These are phyloP conservation scores for Stomatorhinus ivindoensis DNA, from an alignment of 2,113 vertebrate species.

Conservation along the genomic window DNA sequence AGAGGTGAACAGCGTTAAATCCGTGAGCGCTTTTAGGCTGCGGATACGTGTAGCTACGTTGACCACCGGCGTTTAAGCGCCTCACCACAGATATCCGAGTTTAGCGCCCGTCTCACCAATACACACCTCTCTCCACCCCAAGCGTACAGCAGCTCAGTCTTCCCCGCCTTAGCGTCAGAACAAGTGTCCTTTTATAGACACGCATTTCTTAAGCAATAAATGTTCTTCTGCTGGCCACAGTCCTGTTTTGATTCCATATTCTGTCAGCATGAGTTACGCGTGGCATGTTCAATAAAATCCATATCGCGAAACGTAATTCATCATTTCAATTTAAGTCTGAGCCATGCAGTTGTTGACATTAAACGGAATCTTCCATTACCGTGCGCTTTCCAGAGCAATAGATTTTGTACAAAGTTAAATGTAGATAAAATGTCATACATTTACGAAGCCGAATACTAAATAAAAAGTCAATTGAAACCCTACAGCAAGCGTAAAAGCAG, in stretches of 20 bases:
- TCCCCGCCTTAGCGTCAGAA: background rate
- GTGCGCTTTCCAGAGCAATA: background rate
- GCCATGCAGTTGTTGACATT: background rate
- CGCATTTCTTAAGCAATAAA: constrained; percentile 15
- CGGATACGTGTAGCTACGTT: background rate
- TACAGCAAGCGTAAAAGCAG: background rate
- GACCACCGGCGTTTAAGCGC: background rate
- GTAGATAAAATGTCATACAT: background rate
- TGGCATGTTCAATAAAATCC: constrained; percentile 22
- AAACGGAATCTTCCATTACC: background rate
- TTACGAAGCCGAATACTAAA: background rate
- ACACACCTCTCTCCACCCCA: background rate
- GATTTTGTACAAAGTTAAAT: background rate
- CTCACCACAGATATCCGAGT: background rate
- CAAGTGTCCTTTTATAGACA: constrained; percentile 22
- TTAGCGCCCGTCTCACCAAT: background rate
- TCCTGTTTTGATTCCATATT: constrained; percentile 13
- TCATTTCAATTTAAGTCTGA: background rate
- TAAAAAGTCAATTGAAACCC: background rate
- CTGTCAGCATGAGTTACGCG: constrained; percentile 12
- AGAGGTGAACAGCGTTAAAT: background rate
- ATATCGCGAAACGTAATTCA: constrained; percentile 6
- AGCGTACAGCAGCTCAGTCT: background rate
- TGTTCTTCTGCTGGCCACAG: constrained; percentile 8
- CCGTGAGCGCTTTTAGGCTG: background rate